phyloP scores from a whole-genome alignment of 2,113 vertebrate species.

The Sphyrna mokarran region DNA sequence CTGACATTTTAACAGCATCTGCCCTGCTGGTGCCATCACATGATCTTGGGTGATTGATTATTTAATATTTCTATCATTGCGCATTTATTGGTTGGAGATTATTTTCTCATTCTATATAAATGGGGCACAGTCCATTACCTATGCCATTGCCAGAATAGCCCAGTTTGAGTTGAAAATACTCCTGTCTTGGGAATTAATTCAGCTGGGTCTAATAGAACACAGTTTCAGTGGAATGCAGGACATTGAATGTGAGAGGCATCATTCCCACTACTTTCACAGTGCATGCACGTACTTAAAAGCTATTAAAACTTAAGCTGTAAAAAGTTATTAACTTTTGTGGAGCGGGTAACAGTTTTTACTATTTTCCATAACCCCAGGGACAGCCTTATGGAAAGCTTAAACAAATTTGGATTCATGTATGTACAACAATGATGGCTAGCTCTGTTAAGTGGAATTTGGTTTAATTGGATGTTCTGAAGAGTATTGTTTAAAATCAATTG shows the following conservation, averaged over 20 bases:
- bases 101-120: slow-evolving; percentile 33
- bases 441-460: neutral
- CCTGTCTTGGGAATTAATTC: neutral
- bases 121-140: slow-evolving; percentile 21
- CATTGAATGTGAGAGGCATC: neutral
- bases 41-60: slow-evolving; percentile 25
- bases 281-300: no score
- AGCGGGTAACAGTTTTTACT: neutral
- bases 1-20: slow-evolving; percentile 30
- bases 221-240: neutral
- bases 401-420: neutral
- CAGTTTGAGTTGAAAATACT: slow-evolving; percentile 14
- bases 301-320: no score
- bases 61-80: slow-evolving; percentile 27
- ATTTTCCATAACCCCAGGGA: neutral
- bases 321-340: neutral
- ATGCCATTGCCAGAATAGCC: neutral
- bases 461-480: neutral
- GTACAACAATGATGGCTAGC: neutral
- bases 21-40: neutral
- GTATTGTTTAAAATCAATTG: neutral
- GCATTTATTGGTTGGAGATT: slow-evolving; percentile 16
- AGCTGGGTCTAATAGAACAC: neutral
- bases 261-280: neutral
- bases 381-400: neutral